Evolutionary conservation across 1,140 invertebrate genomes (phyloP), one percentile per base, ranked within the genome.

Genomic region (Diabrotica virgifera): DNA sequence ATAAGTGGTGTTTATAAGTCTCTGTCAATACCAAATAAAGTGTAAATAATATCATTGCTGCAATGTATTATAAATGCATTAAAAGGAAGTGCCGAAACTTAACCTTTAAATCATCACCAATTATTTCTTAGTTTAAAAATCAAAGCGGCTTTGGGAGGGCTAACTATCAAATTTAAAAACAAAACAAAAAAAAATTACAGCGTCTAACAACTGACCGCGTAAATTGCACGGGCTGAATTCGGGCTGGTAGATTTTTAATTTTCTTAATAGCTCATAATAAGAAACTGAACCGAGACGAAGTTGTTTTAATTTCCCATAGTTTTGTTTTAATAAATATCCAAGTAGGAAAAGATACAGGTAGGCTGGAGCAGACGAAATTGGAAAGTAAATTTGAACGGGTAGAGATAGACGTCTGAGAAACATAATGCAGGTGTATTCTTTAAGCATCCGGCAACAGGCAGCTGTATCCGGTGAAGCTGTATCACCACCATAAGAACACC

Each of bases 391-490:
- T 67, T 67, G 68, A 69, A 74, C 37, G 65, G 70, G 58, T 62
- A 59, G 65, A 62, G 66, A 68, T 62, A 65, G 70, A 75, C 71
- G 74, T 72, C 72, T 72, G 75, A 78, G 78, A 79, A 77, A 75
- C 71, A 72, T 61, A 71, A 66, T 71, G 72, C 74, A 76, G 71
- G 72, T 74, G 74, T 72, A 68, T 71, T 65, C 71, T 66, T 65
- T 63, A 72, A 73, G 73, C 69, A 76, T 76, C 73, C 73, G 73
- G 74, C 69, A 73, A 66, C 68, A 66, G 63, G 71, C 76, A 78
- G 76, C 76, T 78, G 76, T 78, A 78, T 78, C 76, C 76, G 76
- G 76, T 75, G 69, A 67, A 68, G 68, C 68, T 70, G 68, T 66
- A 54, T 58, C 55, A 57, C 57, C 67, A 70, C 65, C 63, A 63